phyloP scores from a whole-genome alignment of 2,113 vertebrate species.

The Tricholaema leucomelas region DNA sequence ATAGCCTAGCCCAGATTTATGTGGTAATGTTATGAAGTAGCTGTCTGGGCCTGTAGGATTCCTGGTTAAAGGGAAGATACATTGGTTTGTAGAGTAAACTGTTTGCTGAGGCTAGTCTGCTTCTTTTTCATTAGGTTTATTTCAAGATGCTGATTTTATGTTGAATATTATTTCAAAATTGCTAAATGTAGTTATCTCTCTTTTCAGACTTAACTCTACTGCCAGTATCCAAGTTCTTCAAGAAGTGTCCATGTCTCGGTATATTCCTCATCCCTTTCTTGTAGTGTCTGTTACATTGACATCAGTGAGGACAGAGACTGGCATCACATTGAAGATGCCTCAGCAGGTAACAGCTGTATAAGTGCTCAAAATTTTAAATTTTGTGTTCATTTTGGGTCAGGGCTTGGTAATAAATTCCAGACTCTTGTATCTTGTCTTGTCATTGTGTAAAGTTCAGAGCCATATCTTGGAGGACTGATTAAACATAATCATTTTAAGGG shows the following conservation, averaged over 20 bases:
- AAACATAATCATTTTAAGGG: background rate
- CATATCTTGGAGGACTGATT: background rate
- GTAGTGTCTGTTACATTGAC: conserved; percentile 97
- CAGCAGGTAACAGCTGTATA: conserved; percentile 85
- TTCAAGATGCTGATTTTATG: background rate
- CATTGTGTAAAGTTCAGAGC: background rate
- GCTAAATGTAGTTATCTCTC: background rate
- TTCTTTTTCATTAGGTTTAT: background rate
- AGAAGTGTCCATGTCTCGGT: conserved; percentile 97
- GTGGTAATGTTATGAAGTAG: background rate
- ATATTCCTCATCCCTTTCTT: conserved; percentile 95
- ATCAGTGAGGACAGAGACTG: conserved; percentile 96
- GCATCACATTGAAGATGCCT: conserved; percentile 94
- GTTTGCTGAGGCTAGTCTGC: background rate
- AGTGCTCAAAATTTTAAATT: background rate
- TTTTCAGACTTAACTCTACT: conserved; percentile 82
- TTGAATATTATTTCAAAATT: background rate
- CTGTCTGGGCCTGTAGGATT: background rate
- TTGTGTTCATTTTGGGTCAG: background rate
- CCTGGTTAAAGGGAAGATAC: background rate
- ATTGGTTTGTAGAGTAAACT: background rate
- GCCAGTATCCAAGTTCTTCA: conserved; percentile 91
- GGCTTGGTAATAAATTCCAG: background rate
- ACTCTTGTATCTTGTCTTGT: background rate
- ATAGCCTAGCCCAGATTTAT: background rate